Evolutionary conservation across 2,888 invertebrate genomes (phyloP).

Genomic region (Diplolepis rosae): DNA sequence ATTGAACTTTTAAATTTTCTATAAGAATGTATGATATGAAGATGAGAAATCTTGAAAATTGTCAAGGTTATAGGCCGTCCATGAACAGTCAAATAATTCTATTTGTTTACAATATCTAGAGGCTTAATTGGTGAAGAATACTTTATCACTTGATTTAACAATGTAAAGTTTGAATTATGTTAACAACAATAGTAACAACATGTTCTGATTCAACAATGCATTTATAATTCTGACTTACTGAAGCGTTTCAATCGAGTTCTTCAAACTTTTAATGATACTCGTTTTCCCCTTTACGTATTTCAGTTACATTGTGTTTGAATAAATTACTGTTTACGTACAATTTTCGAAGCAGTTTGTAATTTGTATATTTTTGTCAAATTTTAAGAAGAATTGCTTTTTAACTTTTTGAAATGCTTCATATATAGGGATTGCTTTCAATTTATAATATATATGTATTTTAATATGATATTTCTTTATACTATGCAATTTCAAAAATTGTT

Average conservation of each 20-base stretch:
- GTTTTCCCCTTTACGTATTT: background rate
- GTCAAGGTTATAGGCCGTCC: no score
- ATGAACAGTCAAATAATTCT: no score
- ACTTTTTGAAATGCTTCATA: background rate
- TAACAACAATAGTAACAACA: constrained; percentile 70
- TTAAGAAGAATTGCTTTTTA: background rate
- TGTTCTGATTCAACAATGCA: constrained; percentile 60
- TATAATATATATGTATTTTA: constrained; percentile 10
- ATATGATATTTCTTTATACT: background rate
- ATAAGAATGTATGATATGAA: no score
- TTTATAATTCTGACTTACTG: constrained; percentile 39
- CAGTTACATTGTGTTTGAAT: background rate
- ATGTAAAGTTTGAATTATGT: constrained; percentile 63
- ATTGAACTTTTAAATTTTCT: no score
- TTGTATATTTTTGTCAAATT: background rate
- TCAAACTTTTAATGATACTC: background rate
- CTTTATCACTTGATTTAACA: constrained; percentile 54
- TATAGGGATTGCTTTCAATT: background rate
- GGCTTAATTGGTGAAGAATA: background rate
- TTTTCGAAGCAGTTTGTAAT: background rate
- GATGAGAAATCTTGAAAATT: background rate
- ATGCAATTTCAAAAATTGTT: background rate
- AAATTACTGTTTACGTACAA: background rate
- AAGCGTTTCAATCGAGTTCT: constrained; percentile 1
- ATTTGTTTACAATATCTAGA: no score